Evolutionary conservation across 2,113 vertebrate species (phyloP).

Genomic region (Leptobrachium ailaonicum): DNA sequence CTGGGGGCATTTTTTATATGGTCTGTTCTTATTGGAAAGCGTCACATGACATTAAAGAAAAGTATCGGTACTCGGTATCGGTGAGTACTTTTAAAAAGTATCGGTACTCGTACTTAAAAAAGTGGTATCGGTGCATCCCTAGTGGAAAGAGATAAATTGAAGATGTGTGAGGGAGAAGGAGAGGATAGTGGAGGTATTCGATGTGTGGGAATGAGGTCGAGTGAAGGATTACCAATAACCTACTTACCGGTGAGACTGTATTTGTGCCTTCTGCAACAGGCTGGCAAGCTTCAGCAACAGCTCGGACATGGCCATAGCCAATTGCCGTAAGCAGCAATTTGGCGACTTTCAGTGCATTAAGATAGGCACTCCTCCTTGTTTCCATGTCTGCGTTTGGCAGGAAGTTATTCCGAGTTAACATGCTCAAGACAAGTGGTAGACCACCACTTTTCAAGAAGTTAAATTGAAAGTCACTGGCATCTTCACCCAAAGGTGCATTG

Average conservation of each 20-base stretch:
- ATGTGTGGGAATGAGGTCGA: too few species aligned
- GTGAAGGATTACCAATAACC: too few species aligned
- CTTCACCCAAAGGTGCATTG: conserved; percentile 92
- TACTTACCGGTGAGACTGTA: conserved; percentile 86
- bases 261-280: conserved; percentile 88
- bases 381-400: conserved; percentile 98
- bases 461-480: conserved; percentile 96
- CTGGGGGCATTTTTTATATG: too few species aligned
- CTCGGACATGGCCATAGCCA: conserved; percentile 93
- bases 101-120: too few species aligned
- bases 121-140: too few species aligned
- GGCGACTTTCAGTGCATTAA: conserved; percentile 96
- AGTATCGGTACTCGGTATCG: too few species aligned
- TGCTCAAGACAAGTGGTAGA: conserved; percentile 91
- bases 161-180: too few species aligned
- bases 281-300: conserved; percentile 95
- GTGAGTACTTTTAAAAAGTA: too few species aligned
- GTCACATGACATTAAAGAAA: too few species aligned
- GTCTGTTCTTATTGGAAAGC: too few species aligned
- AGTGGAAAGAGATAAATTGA: too few species aligned
- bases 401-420: conserved; percentile 98
- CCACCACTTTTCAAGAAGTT: conserved; percentile 97
- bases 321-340: conserved; percentile 95
- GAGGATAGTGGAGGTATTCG: too few species aligned
- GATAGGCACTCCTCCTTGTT: conserved; percentile 94